Base-by-base conservation (phyloP, 1,140 invertebrate genomes). In the Heliconius melpomene region DNA sequence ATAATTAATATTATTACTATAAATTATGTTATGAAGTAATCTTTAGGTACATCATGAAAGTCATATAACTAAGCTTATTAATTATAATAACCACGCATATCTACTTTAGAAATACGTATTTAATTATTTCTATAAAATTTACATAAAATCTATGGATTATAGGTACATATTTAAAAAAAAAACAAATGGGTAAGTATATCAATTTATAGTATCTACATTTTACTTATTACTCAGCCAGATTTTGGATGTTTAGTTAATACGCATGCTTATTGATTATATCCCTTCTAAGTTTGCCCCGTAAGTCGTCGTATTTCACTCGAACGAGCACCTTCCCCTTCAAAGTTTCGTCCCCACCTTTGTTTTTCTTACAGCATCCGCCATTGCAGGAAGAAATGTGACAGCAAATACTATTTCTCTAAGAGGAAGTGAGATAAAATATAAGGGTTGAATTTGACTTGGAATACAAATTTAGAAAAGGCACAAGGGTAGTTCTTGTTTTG, bases 341-440 rank as follows among this genome's bases (percentile, higher is more conserved):
- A 82, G 79, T 81, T 81, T 77, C 77, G 80, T 81, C 79, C 80
- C 85, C 77, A 84, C 86, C 84, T 13, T 66, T 66, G 60, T 66
- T 66, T 66, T 66, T 66, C 60, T 78, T 81, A 78, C 89, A 89
- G 89, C 90, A 89, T 91, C 90, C 89, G 90, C 91, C 90, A 93
- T 93, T 71, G 71, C 46, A n/a, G 36, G 20, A 52, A 54, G n/a
- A 66, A 77, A 26, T 71, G 84, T 83, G 74, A 74, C 79, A 84
- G 84, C 86, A 26, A 46, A 16, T 72, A 70, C 75, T 79, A 78
- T 75, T 40, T 32, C 36, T 20, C 23, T 57, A 60, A 20, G 82
- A 81, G 81, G 50, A 57, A 88, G 75, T 11, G 87, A 80, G 77
- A 85, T 38, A 81, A 72, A 82, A 79, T 57, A 80, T 72, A 26